Evolutionary conservation across 2,113 vertebrate species (phyloP).

Genomic region (Microcebus lehilahytsara): DNA sequence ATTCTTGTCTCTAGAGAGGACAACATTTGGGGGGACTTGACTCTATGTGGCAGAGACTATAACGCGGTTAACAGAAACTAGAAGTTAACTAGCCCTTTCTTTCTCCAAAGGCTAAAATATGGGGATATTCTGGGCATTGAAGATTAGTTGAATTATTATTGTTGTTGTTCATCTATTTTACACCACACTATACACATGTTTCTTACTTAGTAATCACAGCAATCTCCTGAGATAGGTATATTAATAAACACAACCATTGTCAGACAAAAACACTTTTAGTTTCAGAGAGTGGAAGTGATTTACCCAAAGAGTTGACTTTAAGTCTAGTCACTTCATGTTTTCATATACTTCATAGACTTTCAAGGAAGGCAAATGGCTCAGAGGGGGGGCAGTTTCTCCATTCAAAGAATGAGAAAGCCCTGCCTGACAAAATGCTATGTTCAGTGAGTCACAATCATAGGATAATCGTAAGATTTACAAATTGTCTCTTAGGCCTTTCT

Average conservation of each 20-base stretch:
- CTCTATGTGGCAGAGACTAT: not conserved
- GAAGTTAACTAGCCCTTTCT: not conserved
- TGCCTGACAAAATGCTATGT: not conserved
- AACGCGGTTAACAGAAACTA: not conserved
- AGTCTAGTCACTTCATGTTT: not conserved
- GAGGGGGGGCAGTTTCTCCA: not conserved
- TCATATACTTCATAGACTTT: not conserved
- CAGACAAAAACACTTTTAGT: not conserved
- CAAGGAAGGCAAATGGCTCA: not conserved
- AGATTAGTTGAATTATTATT: not conserved
- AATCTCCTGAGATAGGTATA: not conserved
- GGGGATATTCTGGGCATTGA: not conserved
- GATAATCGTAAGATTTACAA: not conserved
- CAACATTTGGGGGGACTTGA: not conserved
- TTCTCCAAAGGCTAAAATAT: not conserved
- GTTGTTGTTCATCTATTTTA: not conserved
- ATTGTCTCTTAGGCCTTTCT: not conserved
- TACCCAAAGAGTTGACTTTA: not conserved
- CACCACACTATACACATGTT: not conserved
- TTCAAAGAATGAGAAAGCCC: not conserved
- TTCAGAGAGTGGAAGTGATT: not conserved
- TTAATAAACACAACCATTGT: not conserved
- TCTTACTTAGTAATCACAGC: not conserved
- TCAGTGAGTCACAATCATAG: not conserved
- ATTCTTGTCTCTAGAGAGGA: not conserved